Evolutionary conservation across 2,113 vertebrate species (phyloP).

Genomic region (Cacatua alba): DNA sequence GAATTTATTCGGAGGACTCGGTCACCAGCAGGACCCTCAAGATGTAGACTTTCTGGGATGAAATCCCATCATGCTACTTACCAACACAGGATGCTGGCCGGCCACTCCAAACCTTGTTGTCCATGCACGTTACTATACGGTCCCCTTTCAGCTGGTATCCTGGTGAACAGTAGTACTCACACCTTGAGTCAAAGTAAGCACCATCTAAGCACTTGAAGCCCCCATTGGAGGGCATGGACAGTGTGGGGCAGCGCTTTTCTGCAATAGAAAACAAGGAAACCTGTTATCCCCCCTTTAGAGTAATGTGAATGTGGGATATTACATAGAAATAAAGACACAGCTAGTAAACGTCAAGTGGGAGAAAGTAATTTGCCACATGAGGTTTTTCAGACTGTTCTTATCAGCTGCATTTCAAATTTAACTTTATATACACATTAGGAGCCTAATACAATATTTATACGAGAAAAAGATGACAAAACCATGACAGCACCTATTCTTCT

Average conservation of each 20-base stretch:
- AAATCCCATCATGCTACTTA: constrained; percentile 72
- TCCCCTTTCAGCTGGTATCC: constrained; percentile 91
- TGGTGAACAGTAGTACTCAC: constrained; percentile 92
- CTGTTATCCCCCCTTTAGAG: not conserved
- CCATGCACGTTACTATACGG: constrained; percentile 83
- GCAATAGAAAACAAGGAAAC: constrained; percentile 12
- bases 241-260: constrained; percentile 91
- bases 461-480: not conserved
- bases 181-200: constrained; percentile 93
- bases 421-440: not conserved
- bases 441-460: not conserved
- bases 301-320: rapidly evolving
- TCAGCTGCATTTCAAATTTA: not conserved
- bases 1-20: not conserved
- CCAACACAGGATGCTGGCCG: constrained; percentile 85
- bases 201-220: constrained; percentile 93
- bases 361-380: not conserved
- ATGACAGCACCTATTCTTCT: not conserved
- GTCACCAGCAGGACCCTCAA: not conserved
- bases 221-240: constrained; percentile 87
- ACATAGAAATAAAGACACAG: not conserved
- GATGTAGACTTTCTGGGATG: not conserved
- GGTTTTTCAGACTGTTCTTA: not conserved
- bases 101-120: constrained; percentile 88
- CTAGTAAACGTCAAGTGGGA: not conserved